Percentiles rank a stretch among this genome's conserved stretches.
Evolutionary conservation across 1,140 invertebrate species (phyloP).

Genomic region (Platorchestia sp.): DNA sequence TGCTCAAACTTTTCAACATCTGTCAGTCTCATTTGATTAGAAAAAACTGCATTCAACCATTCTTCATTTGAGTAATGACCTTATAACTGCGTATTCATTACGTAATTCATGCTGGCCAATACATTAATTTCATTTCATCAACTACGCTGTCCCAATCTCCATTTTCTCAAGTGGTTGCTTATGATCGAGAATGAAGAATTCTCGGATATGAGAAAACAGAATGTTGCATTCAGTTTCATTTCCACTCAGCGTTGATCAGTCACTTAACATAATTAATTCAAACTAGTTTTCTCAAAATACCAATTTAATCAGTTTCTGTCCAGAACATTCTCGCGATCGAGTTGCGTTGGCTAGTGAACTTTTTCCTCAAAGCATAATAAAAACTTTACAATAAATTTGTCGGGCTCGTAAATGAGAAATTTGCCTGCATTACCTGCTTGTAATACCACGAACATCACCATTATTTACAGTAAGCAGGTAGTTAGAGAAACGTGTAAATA

Average conservation of each 20-base stretch:
- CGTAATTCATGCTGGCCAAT: background rate
- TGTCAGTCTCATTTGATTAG: no score
- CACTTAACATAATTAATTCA: background rate
- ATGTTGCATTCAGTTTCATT: background rate
- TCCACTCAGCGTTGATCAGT: background rate
- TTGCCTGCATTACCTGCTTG: background rate
- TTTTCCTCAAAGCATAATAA: background rate
- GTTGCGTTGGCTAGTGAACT: no score
- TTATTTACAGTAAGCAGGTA: background rate
- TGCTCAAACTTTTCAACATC: no score
- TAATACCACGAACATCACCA: background rate
- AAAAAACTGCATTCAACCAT: no score
- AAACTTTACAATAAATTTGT: background rate
- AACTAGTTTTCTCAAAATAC: background rate
- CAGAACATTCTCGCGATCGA: no score
- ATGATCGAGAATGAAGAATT: background rate
- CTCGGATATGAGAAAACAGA: no score
- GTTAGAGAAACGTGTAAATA: background rate
- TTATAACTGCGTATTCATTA: no score
- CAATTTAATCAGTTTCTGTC: background rate
- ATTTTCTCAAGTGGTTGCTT: background rate
- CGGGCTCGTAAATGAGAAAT: background rate
- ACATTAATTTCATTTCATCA: background rate
- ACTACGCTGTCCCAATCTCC: background rate
- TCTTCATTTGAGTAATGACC: no score